Evolutionary conservation across 2,797 vertebrate genomes (phyloP), one percentile per base, ranked within the genome.

Genomic region (Pantherophis vulpinus): DNA sequence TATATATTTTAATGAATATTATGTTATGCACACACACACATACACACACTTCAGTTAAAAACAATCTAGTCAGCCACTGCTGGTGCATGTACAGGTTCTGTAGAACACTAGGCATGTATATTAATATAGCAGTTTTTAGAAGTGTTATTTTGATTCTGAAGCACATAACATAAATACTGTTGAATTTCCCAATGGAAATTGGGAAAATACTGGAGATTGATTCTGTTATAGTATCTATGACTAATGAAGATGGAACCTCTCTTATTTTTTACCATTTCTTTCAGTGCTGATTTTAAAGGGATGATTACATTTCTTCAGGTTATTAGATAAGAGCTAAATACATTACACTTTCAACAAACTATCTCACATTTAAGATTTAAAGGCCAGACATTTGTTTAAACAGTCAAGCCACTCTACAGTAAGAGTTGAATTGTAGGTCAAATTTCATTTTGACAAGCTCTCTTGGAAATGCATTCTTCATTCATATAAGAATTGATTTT

Each of bases 261-360:
- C 96, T 97, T 97, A 95, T 96, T 97, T 97, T 96, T 95, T 59
- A 93, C 95, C 96, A 92, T 97, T 97, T 97, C 93, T 97, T 96
- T 96, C 94, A 96, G 93, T 97, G 97, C 95, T 97, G 97, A 98
- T 97, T 97, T 93, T 96, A 95, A 96, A 95, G 88, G 94, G 94
- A 95, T 97, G 97, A 98, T 98, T 98, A 88, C 94, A 97, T 98
- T 98, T 98, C 96, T 97, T 95, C 96, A 95, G 96, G 95, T 98
- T 98, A 98, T 98, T 98, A 97, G 97, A 98, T 98, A 98, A 98
- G 97, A 96, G 97, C 97, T 98, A 98, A 98, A 98, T 97, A 98
- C 98, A 98, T 98, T 98, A 98, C 97, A 98, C 97, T 98, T 98
- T 98, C 98, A 98, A 98, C 97, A 98, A 98, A 98, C 98, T 98